Evolutionary conservation across 2,797 vertebrate genomes (phyloP).

Genomic region (Euphonia xanthogaster): DNA sequence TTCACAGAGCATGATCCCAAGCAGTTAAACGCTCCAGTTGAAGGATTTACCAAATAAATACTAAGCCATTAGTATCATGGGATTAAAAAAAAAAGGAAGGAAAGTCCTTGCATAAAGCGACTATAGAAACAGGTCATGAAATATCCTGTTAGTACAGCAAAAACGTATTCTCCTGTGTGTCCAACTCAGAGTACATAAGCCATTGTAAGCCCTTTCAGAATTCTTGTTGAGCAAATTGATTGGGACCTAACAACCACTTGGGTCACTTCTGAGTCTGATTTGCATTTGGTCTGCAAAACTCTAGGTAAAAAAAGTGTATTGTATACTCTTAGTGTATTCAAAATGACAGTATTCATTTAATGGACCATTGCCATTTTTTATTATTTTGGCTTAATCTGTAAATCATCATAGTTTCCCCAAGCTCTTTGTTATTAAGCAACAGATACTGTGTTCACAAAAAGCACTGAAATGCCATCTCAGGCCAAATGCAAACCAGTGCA

Average conservation of each 20-base stretch:
- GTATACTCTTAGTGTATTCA: neutral
- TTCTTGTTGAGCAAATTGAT: fast-evolving
- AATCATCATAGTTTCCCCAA: neutral
- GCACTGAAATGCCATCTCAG: neutral
- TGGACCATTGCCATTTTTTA: neutral
- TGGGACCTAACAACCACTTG: neutral
- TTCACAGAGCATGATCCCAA: neutral
- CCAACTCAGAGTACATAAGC: neutral
- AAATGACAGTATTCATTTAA: neutral
- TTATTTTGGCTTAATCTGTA: neutral
- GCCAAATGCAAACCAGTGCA: neutral
- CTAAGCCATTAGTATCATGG: neutral
- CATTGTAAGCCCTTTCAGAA: neutral
- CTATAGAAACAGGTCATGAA: neutral
- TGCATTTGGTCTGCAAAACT: neutral
- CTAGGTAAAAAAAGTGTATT: neutral
- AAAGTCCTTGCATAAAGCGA: neutral
- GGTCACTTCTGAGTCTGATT: neutral
- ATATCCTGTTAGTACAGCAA: neutral
- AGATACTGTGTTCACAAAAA: neutral
- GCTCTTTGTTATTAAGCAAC: neutral
- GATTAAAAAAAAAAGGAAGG: neutral
- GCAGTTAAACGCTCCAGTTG: neutral
- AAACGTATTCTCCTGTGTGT: neutral
- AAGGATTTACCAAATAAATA: neutral